Evolutionary conservation across 2,888 invertebrate genomes (phyloP), one percentile per base, ranked within the genome.

Genomic region (Archips crataeganus): DNA sequence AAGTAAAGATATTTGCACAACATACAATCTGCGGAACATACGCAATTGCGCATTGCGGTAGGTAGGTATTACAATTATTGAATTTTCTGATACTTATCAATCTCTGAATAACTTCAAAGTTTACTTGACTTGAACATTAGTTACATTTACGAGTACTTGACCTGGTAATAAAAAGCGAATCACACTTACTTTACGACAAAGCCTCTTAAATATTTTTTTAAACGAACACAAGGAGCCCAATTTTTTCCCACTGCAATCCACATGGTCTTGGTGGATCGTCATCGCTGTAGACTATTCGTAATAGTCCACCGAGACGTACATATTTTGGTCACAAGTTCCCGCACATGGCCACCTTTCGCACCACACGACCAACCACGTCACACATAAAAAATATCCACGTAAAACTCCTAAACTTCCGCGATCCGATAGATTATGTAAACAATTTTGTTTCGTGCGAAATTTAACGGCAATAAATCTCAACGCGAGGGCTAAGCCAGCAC

Each of bases 401-500:
- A 87, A 87, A 85, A 85, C 86, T 87, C 85, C 87, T 80, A 80
- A 77, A 82, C 82, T 86, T 85, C 87, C 87, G 83, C 75, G 79
- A 77, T 79, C 77, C 74, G 76, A 78, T 74, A 79, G 80, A 78
- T 80, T 78, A 78, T 83, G 84, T 85, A 85, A 86, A 87, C 87
- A 86, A 81, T 81, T 83, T 80, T 82, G 80, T 67, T 79, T 81
- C 79, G 77, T 76, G 78, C 76, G 77, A 79, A 75, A 71, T 69
- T 72, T 64, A 63, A 70, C 59, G 64, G 49, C 63, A n/a, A 68
- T 73, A 69, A 69, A 73, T 73, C 73, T 51, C 68, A 15, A 67
- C 45, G 54, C 68, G 60, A 45, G 62, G 68, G 49, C 47, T 69
- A n/a, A 39, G 63, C 63, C 10, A n/a, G 60, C 51, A n/a, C 68